Evolutionary conservation across 2,888 invertebrate genomes (phyloP).

Genomic region (Chrysodeixis includens): DNA sequence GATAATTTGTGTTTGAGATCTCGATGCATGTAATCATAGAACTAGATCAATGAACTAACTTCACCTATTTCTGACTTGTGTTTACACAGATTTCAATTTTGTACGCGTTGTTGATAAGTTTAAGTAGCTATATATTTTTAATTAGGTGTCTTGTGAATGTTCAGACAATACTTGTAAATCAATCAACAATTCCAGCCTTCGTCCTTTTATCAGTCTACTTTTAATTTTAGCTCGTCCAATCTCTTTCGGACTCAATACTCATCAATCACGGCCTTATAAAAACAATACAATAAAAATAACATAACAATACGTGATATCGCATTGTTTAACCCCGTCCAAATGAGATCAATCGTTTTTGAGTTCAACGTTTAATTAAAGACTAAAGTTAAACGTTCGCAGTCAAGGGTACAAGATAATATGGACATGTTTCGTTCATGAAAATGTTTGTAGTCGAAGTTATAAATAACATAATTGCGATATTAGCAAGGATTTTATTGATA

Average conservation of each 20-base stretch:
- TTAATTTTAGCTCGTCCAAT: conserved; percentile 3
- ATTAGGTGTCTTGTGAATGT: neutral
- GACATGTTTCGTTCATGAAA: conserved; percentile 27
- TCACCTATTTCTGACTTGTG: too few species aligned
- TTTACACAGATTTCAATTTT: too few species aligned
- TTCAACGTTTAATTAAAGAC: conserved; percentile 24
- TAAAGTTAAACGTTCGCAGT: conserved; percentile 24
- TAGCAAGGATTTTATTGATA: conserved; percentile 37
- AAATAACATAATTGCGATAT: conserved; percentile 32
- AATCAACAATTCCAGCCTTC: neutral
- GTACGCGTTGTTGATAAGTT: too few species aligned
- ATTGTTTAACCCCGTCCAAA: conserved; percentile 22
- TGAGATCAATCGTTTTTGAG: conserved; percentile 15
- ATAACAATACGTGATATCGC: conserved; percentile 10
- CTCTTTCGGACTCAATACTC: neutral
- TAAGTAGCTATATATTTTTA: too few species aligned
- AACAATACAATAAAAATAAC: conserved; percentile 28
- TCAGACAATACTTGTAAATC: neutral
- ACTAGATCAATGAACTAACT: too few species aligned
- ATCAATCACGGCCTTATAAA: conserved; percentile 12
- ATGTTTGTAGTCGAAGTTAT: conserved; percentile 23
- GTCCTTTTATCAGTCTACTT: neutral
- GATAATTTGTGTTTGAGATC: neutral
- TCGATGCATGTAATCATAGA: too few species aligned
- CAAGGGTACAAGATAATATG: conserved; percentile 38